Evolutionary conservation across 2,888 invertebrate species (phyloP).

Genomic region (Drosophila histrio): DNA sequence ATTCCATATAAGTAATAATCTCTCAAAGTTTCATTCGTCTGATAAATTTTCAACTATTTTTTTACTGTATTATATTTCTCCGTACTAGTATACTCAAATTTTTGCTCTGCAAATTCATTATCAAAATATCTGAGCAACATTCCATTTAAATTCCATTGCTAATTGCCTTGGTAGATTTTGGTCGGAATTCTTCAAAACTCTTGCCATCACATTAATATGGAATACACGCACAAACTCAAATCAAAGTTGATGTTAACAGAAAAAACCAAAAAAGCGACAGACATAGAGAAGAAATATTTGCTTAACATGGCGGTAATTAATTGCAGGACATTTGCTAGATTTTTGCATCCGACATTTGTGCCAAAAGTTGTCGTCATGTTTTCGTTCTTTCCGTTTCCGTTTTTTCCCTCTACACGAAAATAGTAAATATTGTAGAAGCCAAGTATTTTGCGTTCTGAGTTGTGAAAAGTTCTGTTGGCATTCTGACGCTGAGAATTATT

Average conservation of each 20-base stretch:
- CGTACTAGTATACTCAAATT: neutral
- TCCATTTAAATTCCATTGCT: conserved; percentile 17
- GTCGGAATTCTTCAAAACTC: neutral
- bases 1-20: neutral
- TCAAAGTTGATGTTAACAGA: neutral
- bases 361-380: conserved; percentile 58
- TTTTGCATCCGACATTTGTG: conserved; percentile 59
- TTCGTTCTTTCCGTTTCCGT: conserved; percentile 57
- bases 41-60: neutral
- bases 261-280: neutral
- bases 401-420: neutral
- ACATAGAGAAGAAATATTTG: conserved; percentile 5
- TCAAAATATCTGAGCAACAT: neutral
- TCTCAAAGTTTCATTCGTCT: no score
- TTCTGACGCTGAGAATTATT: conserved; percentile 32
- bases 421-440: conserved; percentile 25
- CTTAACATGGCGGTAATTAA: conserved; percentile 57
- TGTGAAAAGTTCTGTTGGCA: conserved; percentile 54
- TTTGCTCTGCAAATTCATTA: neutral
- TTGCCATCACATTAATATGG: conserved; percentile 23
- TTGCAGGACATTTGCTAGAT: conserved; percentile 63
- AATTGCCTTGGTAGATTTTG: conserved; percentile 15
- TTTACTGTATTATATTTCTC: neutral
- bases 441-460: conserved; percentile 19
- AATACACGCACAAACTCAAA: neutral